A percentile compares a stretch with the other conserved stretches of the same genome.
These are phyloP conservation scores for Autographa gamma DNA, from an alignment of 2,888 invertebrate species.

Conservation along the genomic window DNA sequence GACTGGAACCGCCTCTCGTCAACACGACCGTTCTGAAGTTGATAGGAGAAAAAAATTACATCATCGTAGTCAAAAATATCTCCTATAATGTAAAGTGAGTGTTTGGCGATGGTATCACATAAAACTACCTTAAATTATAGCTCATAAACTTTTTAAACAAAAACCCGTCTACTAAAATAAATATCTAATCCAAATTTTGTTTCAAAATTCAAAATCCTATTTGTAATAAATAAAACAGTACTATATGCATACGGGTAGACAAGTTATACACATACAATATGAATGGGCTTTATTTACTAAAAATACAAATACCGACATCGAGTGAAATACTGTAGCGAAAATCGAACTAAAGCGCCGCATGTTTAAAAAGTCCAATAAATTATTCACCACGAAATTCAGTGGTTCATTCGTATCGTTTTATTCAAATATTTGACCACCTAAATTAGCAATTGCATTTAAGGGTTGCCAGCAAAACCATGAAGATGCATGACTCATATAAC, in stretches of 20 bases:
- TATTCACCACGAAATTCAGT: not conserved
- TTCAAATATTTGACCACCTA: conserved; percentile 4
- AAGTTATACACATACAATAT: not conserved
- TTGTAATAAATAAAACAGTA: not conserved
- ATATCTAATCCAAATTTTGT: not conserved
- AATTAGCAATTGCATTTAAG: conserved; percentile 12
- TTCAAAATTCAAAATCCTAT: not conserved
- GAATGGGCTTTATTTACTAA: not conserved
- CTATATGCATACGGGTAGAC: not conserved
- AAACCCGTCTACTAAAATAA: too few species aligned
- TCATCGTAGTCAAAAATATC: not conserved
- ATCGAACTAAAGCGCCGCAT: not conserved
- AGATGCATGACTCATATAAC: conserved; percentile 53
- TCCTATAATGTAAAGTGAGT: not conserved
- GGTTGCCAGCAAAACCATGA: conserved; percentile 13
- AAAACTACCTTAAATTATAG: too few species aligned
- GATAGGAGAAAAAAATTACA: conserved; percentile 2
- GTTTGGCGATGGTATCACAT: too few species aligned
- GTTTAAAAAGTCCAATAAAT: conserved; percentile 3
- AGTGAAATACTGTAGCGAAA: not conserved
- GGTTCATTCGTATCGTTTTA: conserved; percentile 2
- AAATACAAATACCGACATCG: not conserved
- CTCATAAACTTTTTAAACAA: too few species aligned
- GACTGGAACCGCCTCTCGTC: conserved; percentile 96
- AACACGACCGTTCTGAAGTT: conserved; percentile 94